These are phyloP conservation scores for Clupea harengus DNA, from an alignment of 2,113 vertebrate species.

Conservation along the genomic window DNA sequence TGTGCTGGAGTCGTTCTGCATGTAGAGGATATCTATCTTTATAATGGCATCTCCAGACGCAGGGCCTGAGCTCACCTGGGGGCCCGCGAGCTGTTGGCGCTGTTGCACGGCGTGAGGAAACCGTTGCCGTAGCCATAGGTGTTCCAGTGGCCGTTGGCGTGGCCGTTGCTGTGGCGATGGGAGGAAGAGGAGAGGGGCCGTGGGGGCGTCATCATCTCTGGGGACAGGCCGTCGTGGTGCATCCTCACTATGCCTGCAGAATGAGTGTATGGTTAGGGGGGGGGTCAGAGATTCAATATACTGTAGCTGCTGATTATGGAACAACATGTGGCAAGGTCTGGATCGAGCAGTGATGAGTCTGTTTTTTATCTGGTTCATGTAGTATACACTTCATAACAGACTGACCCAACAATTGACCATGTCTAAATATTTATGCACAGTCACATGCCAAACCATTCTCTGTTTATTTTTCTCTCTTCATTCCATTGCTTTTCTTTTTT, in stretches of 20 bases:
- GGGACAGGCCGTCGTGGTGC: slow-evolving; percentile 49
- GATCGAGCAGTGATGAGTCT: too few relatives aligned
- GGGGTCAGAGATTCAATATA: neutral
- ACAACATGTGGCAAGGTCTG: too few relatives aligned
- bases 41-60: neutral
- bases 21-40: neutral
- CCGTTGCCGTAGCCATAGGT: slow-evolving; percentile 46
- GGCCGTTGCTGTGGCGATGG: slow-evolving; percentile 56
- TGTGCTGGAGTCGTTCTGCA: neutral
- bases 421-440: neutral
- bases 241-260: slow-evolving; percentile 60
- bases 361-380: neutral
- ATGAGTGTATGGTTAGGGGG: neutral
- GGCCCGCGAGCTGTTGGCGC: slow-evolving; percentile 61
- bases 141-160: slow-evolving; percentile 37
- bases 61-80: slow-evolving; percentile 59
- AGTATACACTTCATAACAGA: slow-evolving; percentile 17
- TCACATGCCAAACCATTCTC: neutral
- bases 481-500: neutral
- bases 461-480: neutral
- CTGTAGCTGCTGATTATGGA: too few relatives aligned
- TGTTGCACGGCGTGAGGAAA: slow-evolving; percentile 61
- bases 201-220: slow-evolving; percentile 50
- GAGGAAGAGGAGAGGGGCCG: slow-evolving; percentile 22
- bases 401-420: slow-evolving; percentile 6